These are phyloP conservation scores for Galeopterus variegatus DNA, from an alignment of 2,113 vertebrate genomes.

Conservation along the genomic window DNA sequence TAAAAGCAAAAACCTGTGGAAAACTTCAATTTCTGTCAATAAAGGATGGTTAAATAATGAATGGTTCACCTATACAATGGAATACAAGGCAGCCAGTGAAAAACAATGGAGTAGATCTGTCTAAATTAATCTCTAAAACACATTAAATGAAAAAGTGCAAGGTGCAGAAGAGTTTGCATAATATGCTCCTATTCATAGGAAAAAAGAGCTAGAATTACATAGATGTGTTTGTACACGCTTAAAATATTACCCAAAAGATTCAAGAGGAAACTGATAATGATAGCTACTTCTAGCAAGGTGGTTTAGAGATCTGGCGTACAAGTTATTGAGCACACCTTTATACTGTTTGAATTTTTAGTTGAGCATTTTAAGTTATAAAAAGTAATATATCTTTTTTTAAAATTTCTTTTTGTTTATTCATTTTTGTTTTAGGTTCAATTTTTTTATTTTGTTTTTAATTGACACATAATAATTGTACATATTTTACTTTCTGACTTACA, in stretches of 20 bases:
- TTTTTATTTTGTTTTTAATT: too few species aligned
- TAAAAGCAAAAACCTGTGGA: neutral
- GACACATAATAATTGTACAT: too few species aligned
- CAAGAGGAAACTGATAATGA: neutral
- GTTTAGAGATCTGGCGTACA: neutral
- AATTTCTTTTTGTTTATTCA: too few species aligned
- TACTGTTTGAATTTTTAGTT: neutral
- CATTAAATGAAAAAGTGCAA: neutral
- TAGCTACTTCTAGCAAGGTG: neutral
- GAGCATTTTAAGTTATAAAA: constrained; percentile 38
- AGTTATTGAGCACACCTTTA: constrained; percentile 31
- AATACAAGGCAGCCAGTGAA: neutral
- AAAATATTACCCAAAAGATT: constrained; percentile 48
- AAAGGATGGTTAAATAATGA: constrained; percentile 20
- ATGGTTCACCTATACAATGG: neutral
- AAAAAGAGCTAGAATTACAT: neutral
- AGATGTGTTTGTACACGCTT: constrained; percentile 17
- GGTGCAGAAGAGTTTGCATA: neutral
- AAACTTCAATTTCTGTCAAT: neutral
- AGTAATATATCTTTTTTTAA: neutral
- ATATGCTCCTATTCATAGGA: neutral
- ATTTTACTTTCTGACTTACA: neutral
- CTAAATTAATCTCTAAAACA: neutral
- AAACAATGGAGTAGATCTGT: neutral
- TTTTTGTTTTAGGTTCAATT: too few species aligned